Conservation (phyloP, 2,113 vertebrate species). For the Tor tambroides region DNA sequence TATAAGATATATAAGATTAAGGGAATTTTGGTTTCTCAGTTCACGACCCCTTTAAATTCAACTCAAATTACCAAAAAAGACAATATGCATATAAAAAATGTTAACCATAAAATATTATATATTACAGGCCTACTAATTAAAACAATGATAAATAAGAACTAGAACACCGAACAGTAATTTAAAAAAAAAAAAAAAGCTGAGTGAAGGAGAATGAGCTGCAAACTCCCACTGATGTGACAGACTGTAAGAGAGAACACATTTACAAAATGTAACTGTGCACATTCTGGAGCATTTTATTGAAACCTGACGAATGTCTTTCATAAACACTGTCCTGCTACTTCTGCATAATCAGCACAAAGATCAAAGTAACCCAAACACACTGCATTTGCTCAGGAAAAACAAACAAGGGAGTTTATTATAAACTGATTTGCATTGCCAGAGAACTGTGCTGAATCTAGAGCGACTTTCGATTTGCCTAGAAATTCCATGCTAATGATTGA, state of each 20-base stretch:
- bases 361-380: background rate
- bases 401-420: constrained; percentile 21
- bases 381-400: constrained; percentile 2
- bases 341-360: background rate
- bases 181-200: background rate
- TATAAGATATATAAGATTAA: too few species aligned
- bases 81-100: background rate
- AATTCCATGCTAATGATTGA: constrained; percentile 13
- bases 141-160: too few species aligned
- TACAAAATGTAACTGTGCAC: constrained; percentile 18
- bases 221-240: background rate
- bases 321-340: constrained; percentile 8
- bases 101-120: background rate
- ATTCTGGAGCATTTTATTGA: background rate
- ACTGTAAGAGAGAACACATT: background rate
- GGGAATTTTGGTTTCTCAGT: too few species aligned
- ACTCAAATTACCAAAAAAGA: background rate
- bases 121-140: background rate
- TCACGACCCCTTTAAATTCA: background rate
- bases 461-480: background rate
- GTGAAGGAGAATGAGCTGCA: background rate
- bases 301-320: background rate
- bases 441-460: background rate
- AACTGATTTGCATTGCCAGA: constrained; percentile 8
- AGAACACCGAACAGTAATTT: background rate